A percentile compares a stretch with the other conserved stretches of the same genome.
phyloP scores from a whole-genome alignment of 2,888 invertebrate genomes.

The Lithodes maja region DNA sequence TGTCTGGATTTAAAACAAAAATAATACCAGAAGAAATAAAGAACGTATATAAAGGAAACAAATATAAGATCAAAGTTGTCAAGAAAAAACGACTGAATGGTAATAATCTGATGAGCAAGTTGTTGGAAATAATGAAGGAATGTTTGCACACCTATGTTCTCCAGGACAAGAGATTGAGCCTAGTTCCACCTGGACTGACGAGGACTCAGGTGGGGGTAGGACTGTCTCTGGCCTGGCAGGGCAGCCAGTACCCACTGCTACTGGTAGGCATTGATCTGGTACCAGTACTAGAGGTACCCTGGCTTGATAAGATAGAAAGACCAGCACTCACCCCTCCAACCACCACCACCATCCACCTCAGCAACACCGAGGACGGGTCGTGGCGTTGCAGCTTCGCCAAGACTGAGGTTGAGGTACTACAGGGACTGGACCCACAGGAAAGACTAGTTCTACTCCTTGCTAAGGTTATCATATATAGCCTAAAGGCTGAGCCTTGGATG shows the following conservation, averaged over 20 bases:
- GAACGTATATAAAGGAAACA: too few relatives aligned
- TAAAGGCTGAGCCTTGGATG: too few relatives aligned
- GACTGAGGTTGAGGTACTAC: not conserved
- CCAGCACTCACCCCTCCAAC: slow-evolving; percentile 26
- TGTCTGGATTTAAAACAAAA: too few relatives aligned
- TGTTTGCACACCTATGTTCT: not conserved
- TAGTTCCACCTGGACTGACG: slow-evolving; percentile 29
- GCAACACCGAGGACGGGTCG: too few relatives aligned
- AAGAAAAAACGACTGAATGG: too few relatives aligned
- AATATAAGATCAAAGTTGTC: not conserved
- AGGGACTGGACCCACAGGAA: slow-evolving; percentile 5
- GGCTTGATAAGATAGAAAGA: slow-evolving; percentile 2
- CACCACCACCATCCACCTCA: slow-evolving; percentile 14
- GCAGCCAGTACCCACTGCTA: slow-evolving; percentile 20
- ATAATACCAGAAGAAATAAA: too few relatives aligned
- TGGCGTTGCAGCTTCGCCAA: not conserved
- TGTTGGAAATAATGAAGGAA: too few relatives aligned
- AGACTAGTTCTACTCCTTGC: slow-evolving; percentile 12
- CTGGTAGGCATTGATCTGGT: slow-evolving; percentile 35
- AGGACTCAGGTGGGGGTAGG: slow-evolving; percentile 27
- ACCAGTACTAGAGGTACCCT: slow-evolving; percentile 21
- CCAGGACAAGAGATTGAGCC: not conserved
- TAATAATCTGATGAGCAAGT: too few relatives aligned
- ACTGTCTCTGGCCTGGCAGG: slow-evolving; percentile 37
- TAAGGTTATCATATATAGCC: slow-evolving; percentile 1